Conservation (phyloP, 1,140 invertebrate genomes). For the Propsilocerus akamusi region DNA sequence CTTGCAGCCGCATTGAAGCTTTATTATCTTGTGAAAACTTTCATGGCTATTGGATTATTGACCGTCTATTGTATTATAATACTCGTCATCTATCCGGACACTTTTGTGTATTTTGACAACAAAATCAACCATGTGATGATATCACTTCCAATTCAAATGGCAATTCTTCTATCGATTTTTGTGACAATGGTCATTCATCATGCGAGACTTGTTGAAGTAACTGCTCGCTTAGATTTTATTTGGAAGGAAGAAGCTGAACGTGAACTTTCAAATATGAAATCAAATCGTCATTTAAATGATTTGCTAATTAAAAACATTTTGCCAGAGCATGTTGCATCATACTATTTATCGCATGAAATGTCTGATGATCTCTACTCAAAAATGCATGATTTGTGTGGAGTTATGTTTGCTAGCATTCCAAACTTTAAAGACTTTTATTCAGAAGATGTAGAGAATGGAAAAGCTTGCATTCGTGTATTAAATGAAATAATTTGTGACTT, state of each 20-base stretch:
- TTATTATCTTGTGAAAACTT: slow-evolving; percentile 76
- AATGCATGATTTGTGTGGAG: slow-evolving; percentile 78
- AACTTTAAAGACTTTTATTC: slow-evolving; percentile 99
- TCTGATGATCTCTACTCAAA: slow-evolving; percentile 82
- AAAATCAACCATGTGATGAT: slow-evolving; percentile 24
- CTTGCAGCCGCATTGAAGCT: slow-evolving; percentile 82
- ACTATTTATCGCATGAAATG: slow-evolving; percentile 64
- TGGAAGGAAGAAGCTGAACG: slow-evolving; percentile 88
- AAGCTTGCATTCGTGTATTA: slow-evolving; percentile 90
- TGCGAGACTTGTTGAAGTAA: slow-evolving; percentile 75
- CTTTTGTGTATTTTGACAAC: slow-evolving; percentile 15
- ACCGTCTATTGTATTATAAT: slow-evolving; percentile 49
- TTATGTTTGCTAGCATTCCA: slow-evolving; percentile 95
- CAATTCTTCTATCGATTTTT: slow-evolving; percentile 62
- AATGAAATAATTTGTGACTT: slow-evolving; percentile 95
- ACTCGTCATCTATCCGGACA: slow-evolving; percentile 29
- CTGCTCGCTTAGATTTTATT: slow-evolving; percentile 77
- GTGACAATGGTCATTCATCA: slow-evolving; percentile 78
- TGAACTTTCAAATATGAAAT: slow-evolving; percentile 75
- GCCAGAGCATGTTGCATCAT: slow-evolving; percentile 86
- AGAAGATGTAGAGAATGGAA: slow-evolving; percentile 89
- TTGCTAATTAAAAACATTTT: slow-evolving; percentile 59
- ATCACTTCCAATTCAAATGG: slow-evolving; percentile 53
- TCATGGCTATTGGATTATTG: slow-evolving; percentile 58
- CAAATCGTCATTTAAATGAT: slow-evolving; percentile 24